phyloP scores from a whole-genome alignment of 30 jellyfish, hydroid and myxozoan species.

The Hydractinia symbiolongicarpus region DNA sequence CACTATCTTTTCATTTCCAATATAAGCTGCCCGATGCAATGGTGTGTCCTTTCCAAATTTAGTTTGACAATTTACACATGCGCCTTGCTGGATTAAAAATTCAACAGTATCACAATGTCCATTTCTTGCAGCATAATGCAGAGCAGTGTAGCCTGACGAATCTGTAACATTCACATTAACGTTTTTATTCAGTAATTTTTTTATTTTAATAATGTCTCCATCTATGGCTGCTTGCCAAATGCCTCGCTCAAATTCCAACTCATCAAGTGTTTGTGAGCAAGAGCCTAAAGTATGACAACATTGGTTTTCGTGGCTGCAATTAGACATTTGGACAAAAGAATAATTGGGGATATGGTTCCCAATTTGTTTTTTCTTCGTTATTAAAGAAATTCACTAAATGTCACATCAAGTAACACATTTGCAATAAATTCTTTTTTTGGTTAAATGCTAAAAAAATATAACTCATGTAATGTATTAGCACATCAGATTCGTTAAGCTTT shows the following conservation, averaged over 20 bases:
- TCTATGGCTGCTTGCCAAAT: constrained; percentile 93
- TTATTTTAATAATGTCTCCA: constrained; percentile 19
- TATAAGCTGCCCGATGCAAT: constrained; percentile 76
- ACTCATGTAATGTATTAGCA: too few relatives aligned
- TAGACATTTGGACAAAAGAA: not conserved
- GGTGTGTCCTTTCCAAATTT: constrained; percentile 75
- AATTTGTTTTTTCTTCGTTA: not conserved
- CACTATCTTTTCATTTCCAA: constrained; percentile 43
- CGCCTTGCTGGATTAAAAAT: constrained; percentile 34
- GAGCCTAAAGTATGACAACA: not conserved
- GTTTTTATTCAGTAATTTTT: constrained; percentile 36
- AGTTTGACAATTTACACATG: constrained; percentile 53
- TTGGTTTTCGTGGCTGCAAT: not conserved
- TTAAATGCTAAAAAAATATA: too few relatives aligned
- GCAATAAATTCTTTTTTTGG: too few relatives aligned
- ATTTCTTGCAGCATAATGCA: constrained; percentile 71
- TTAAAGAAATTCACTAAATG: too few relatives aligned
- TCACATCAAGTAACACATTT: too few relatives aligned
- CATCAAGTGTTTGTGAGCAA: constrained; percentile 59
- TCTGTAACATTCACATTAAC: constrained; percentile 35
- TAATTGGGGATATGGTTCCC: not conserved
- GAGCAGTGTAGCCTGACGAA: constrained; percentile 72
- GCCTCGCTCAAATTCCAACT: constrained; percentile 78
- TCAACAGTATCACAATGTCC: constrained; percentile 48
- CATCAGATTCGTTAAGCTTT: too few relatives aligned